A percentile compares a stretch with the other conserved stretches of the same genome.
Evolutionary conservation across 1,140 invertebrate species (phyloP).

Genomic region (Papilio glaucus): DNA sequence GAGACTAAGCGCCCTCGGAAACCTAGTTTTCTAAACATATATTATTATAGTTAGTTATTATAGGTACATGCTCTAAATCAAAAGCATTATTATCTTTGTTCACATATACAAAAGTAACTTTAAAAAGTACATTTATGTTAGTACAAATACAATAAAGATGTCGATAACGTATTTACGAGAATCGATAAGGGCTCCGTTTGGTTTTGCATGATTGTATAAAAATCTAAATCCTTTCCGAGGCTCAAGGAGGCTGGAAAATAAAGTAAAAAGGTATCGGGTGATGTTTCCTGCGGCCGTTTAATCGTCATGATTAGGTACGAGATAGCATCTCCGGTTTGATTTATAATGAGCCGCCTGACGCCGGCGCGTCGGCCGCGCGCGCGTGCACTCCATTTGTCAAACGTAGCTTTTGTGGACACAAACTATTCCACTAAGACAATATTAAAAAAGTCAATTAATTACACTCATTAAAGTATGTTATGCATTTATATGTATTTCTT

Average conservation of each 20-base stretch:
- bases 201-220: conserved; percentile 35
- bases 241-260: conserved; percentile 18
- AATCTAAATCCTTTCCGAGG: conserved; percentile 25
- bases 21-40: too few relatives aligned
- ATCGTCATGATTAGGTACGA: conserved; percentile 50
- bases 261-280: conserved; percentile 23
- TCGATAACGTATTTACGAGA: conserved; percentile 26
- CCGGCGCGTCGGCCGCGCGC: conserved; percentile 42
- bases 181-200: conserved; percentile 14
- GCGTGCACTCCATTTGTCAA: conserved; percentile 42
- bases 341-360: conserved; percentile 49
- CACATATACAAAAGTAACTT: not conserved
- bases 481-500: too few relatives aligned
- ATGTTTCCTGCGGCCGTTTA: conserved; percentile 41
- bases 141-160: conserved; percentile 29
- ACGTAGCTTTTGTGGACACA: not conserved
- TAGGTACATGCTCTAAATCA: not conserved
- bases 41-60: not conserved
- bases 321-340: conserved; percentile 55
- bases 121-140: not conserved
- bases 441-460: not conserved
- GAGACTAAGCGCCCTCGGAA: too few relatives aligned
- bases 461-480: too few relatives aligned
- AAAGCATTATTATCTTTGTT: not conserved
- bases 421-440: not conserved